Evolutionary conservation across 2,113 vertebrate species (phyloP), one percentile per base, ranked within the genome.

Genomic region (Hydropotes inermis): DNA sequence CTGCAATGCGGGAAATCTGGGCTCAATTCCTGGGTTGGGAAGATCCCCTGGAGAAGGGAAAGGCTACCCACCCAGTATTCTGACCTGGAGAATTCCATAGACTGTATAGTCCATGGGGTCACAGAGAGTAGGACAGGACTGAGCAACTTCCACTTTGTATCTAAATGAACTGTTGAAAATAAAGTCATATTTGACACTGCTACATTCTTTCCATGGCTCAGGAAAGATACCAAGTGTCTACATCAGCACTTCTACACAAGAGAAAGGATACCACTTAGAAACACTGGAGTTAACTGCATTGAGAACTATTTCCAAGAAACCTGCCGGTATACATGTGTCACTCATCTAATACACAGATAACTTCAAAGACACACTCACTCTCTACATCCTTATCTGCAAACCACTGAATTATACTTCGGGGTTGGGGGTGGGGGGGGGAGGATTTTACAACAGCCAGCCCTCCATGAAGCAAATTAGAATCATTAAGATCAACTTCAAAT

Each of bases 361-460:
- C 61, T 96, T 97, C 94, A 98, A 94, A 98, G 94, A 61, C 61
- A 91, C 19, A 67, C 52, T 87, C 54, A 70, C 12, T 95, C 45
- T 60, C 89, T 92, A 95, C 11, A 91, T 30, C 50, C 91, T 78
- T 87, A 91, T 30, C 67, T 43, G 36, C 17, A 97, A 95, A 92
- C 88, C 67, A 96, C 85, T 94, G 57, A 87, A 76, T 86, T 94
- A 89, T n/a, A 93, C 81, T 94, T 60, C 0, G 11, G 39, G 50
- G 57, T 87, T 23, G 7, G 13, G 39, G 50, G 70, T 45, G 5
- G 33, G 19, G 33, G 57, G n/a, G 27, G n/a, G 4, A 55, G 70
- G 54, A 30, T 93, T 55, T 93, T 81, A 81, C 28, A 33, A 60
- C 79, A 64, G 82, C 92, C 45, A 83, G 27, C 3, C 28, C 50